Base-by-base conservation (phyloP, 2,113 vertebrate genomes). In the Corythornis cristatus region DNA sequence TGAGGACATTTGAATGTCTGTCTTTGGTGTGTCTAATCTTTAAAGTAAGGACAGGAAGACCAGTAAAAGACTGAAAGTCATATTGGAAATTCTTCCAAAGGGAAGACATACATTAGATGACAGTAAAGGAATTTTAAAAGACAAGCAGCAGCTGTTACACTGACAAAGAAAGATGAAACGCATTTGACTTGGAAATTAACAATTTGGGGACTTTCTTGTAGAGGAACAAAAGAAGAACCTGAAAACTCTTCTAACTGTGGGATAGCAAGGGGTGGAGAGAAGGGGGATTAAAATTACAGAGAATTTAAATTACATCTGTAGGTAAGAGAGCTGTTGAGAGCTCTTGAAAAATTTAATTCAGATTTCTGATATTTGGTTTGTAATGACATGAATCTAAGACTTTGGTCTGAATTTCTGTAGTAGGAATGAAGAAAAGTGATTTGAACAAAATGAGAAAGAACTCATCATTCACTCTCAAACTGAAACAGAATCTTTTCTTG, bases 91-190 rank as follows among this genome's bases (percentile, higher is more conserved):
- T 68, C 65, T 78, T 88, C 65, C 83, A 37, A 60, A 42, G 21
- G 46, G 48, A 72, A 8, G 3, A 65, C 48, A 67, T 54, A 42
- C 48, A 35, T 71, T 85, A 67, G 43, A 60, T 93, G 86, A 74
- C 46, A 86, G 48, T 53, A 56, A 88, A 93, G 53, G 76, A 90
- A 81, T 94, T 96, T 95, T 74, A 88, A 81, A 53, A 93, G 90
- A 70, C 21, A 35, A 86, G 57, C 43, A 81, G 65, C 86, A 94
- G 86, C 88, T 96, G 86, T 79, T 81, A 5, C 28, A 15, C 53
- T 91, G 74, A 83, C 48, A 77, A 88, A 90, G 53, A 81, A 91
- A 91, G 87, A 73, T 0, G 1, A 37, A 91, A 60, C 23, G 58
- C 26, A 45, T 71, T 81, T 88, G 79, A 94, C 92, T 90, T 91